Conservation (phyloP, 2,888 invertebrate genomes). For the Cosmopolites sordidus region DNA sequence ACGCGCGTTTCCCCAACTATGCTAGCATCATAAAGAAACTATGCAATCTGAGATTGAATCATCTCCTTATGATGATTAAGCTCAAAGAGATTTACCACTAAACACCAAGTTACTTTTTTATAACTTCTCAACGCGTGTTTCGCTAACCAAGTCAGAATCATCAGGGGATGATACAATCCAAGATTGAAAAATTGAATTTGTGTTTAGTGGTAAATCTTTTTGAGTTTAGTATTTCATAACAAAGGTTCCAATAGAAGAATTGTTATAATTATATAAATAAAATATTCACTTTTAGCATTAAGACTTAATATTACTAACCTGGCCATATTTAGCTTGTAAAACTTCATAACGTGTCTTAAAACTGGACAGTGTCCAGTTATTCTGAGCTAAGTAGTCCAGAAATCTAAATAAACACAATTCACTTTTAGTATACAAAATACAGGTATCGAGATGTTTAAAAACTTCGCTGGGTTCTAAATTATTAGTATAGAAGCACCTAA, state of each 20-base stretch:
- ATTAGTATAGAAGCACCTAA: conserved; percentile 51
- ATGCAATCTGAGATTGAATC: no score
- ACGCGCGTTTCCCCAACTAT: no score
- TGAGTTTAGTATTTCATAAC: no score
- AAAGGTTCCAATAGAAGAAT: no score
- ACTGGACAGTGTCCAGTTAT: conserved; percentile 51
- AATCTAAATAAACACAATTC: conserved; percentile 56
- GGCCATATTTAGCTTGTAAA: conserved; percentile 49
- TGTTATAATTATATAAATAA: conserved; percentile 5
- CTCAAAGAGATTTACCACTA: not conserved
- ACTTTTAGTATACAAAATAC: conserved; percentile 55
- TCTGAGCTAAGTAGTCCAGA: conserved; percentile 48
- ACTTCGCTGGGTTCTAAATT: conserved; percentile 50
- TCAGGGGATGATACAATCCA: not conserved
- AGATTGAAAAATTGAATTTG: no score
- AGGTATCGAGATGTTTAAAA: conserved; percentile 55
- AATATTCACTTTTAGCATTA: not conserved
- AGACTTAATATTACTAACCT: conserved; percentile 37
- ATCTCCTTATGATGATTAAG: not conserved
- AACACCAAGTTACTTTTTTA: no score
- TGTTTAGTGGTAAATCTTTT: no score
- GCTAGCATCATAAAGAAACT: no score
- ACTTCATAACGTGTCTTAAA: conserved; percentile 51
- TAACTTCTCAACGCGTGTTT: no score
- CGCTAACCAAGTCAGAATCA: no score